Evolutionary conservation across 1,140 invertebrate species (phyloP).

Genomic region (Drosophila pachea): DNA sequence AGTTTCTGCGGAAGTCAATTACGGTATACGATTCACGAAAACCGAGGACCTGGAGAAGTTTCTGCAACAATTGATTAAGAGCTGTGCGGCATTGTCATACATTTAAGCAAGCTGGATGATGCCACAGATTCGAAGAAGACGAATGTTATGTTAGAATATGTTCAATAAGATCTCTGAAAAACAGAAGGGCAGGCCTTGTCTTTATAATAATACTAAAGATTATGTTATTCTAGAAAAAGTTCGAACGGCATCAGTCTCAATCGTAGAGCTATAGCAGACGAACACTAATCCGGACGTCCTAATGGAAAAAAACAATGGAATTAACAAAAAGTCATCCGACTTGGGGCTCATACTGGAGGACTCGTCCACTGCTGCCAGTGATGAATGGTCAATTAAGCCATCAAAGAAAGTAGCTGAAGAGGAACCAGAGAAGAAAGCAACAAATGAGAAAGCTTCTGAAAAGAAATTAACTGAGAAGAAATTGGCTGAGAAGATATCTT

Average conservation of each 20-base stretch:
- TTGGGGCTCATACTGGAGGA: not conserved
- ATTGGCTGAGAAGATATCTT: too few species aligned
- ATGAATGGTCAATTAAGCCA: too few species aligned
- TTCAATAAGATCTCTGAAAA: conserved; percentile 76
- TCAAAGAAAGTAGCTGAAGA: too few species aligned
- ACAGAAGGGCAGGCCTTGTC: conserved; percentile 74
- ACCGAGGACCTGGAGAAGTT: conserved; percentile 89
- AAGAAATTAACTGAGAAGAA: too few species aligned
- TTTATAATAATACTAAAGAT: not conserved
- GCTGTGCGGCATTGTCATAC: conserved; percentile 89
- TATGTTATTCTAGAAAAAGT: conserved; percentile 11
- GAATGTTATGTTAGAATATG: conserved; percentile 70
- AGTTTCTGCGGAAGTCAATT: conserved; percentile 97
- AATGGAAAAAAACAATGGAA: conserved; percentile 41
- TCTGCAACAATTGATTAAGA: conserved; percentile 89
- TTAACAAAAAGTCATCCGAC: conserved; percentile 3
- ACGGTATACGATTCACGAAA: conserved; percentile 94
- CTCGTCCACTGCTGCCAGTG: too few species aligned
- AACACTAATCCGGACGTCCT: conserved; percentile 26
- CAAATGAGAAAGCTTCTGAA: too few species aligned
- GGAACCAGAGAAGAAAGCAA: too few species aligned
- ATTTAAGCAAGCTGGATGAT: conserved; percentile 85
- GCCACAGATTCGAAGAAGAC: conserved; percentile 49
- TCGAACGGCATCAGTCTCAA: not conserved
- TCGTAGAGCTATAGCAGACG: conserved; percentile 2